A percentile compares a stretch with the other conserved stretches of the same genome.
These are phyloP conservation scores for Notamacropus eugenii DNA, from an alignment of 2,797 vertebrate species.

Conservation along the genomic window DNA sequence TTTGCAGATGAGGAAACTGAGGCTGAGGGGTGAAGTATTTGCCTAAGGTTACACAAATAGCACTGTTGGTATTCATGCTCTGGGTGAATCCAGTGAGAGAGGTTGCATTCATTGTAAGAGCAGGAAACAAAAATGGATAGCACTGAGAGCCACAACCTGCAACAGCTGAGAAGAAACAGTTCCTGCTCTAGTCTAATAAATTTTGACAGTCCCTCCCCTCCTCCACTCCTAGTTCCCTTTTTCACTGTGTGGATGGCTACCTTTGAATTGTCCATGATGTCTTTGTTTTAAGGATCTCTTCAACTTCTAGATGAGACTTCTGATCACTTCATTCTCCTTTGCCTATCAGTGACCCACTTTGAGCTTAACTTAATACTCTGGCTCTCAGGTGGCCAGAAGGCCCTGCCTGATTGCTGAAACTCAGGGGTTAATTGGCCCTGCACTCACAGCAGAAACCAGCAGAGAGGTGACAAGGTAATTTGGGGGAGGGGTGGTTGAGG, in stretches of 20 bases:
- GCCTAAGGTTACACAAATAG: not conserved
- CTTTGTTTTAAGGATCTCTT: not conserved
- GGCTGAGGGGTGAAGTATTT: not conserved
- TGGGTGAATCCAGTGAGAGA: not conserved
- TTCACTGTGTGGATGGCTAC: not conserved
- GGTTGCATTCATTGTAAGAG: not conserved
- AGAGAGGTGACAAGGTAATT: not conserved
- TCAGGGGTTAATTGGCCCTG: not conserved
- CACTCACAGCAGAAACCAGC: not conserved
- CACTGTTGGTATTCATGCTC: not conserved
- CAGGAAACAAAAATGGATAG: not conserved
- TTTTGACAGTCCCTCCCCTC: not conserved
- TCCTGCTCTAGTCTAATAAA: not conserved
- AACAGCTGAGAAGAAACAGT: not conserved
- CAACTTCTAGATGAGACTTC: not conserved
- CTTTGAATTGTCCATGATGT: not conserved
- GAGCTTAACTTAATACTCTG: not conserved
- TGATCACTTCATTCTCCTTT: not conserved
- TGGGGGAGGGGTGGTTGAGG: not conserved
- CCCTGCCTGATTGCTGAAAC: not conserved
- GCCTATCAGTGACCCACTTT: not conserved
- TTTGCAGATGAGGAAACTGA: not conserved
- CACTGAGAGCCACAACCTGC: not conserved
- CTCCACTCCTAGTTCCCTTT: not conserved
- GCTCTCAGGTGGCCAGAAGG: not conserved